Evolutionary conservation across 2,113 vertebrate species (phyloP).

Genomic region (Sterrhoptilus dennistouni): DNA sequence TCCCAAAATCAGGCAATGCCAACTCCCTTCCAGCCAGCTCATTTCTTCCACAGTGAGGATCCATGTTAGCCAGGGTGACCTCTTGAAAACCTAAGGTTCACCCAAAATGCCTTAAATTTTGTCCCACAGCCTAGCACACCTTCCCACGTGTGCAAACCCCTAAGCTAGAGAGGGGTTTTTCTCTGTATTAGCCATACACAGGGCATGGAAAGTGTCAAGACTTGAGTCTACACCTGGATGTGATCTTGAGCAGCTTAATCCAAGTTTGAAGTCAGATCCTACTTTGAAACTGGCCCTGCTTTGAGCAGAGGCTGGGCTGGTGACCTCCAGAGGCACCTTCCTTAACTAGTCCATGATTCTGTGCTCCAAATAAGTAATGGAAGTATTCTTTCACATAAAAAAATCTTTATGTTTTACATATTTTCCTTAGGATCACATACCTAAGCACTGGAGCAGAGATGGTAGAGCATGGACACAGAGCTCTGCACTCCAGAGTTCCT

Average conservation of each 20-base stretch:
- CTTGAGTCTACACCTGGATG: background rate
- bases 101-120: background rate
- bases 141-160: background rate
- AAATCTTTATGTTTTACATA: background rate
- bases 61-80: background rate
- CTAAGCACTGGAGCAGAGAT: background rate
- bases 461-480: background rate
- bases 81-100: background rate
- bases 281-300: background rate
- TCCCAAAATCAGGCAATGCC: background rate
- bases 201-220: background rate
- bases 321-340: background rate
- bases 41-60: background rate
- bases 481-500: background rate
- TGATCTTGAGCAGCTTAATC: background rate
- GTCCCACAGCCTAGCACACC: background rate
- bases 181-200: accelerated
- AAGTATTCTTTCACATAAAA: background rate
- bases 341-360: background rate
- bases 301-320: background rate
- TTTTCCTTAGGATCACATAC: background rate
- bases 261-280: background rate
- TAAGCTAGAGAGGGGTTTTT: background rate
- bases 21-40: background rate
- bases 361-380: background rate